Evolutionary conservation across 2,888 invertebrate genomes (phyloP), one percentile per base, ranked within the genome.

Genomic region (Andrena flavipes): DNA sequence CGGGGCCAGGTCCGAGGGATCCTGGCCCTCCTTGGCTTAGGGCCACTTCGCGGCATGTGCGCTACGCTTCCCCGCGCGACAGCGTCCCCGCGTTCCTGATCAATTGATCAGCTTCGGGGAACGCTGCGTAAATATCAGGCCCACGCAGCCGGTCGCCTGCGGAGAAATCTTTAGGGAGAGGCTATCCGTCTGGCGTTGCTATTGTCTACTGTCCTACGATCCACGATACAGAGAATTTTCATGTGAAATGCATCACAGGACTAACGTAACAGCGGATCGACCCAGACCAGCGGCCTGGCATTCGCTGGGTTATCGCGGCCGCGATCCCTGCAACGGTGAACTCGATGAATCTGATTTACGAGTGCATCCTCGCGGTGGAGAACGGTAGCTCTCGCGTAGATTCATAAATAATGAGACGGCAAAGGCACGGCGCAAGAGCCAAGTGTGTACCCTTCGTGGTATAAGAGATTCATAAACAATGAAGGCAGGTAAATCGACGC

Each of bases 321-420:
- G 20, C 48, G 76, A 72, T 82, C 76, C 73, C n/a, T 29, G 63
- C 70, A 82, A 76, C 76, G 76, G 77, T 81, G 74, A 72, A 76
- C 71, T 65, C 26, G 54, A 49, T 29, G 81, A 56, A 86, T 79
- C 79, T 80, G 87, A 83, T 87, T 84, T 79, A 88, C 71, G 84
- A 65, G 77, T 71, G 80, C 70, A 71, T 72, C 70, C 51, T n/a
- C 56, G 51, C 60, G 76, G 42, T 59, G 68, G 51, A 75, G 79
- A 76, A 82, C 87, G 74, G 88, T 84, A 88, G 87, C 82, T 29
- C 48, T 64, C 42, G 64, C 65, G 75, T 75, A 82, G 88, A 88
- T 89, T 88, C 89, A 89, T 89, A 89, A 88, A 85, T 84, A 88
- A 89, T 88, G 88, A 88, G 89, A 76, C 49, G 64, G 51, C 20